Evolutionary conservation across 1,140 invertebrate genomes (phyloP).

Genomic region (Cephus cinctus): DNA sequence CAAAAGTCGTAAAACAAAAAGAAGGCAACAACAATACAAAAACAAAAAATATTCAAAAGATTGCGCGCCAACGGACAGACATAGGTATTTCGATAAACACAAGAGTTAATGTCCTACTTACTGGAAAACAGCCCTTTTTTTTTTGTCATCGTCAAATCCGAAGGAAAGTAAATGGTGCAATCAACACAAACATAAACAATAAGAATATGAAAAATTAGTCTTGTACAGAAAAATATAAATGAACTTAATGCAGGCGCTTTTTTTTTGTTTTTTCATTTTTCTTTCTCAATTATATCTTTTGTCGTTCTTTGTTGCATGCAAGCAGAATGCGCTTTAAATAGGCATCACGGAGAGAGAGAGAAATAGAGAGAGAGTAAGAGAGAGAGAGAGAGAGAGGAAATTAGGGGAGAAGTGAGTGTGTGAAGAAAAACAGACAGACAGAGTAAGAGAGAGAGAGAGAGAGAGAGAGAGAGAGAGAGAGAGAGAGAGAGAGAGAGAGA

Average conservation of each 20-base stretch:
- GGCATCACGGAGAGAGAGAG: slow-evolving; percentile 17
- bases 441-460: too few species aligned
- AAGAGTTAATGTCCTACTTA: slow-evolving; percentile 82
- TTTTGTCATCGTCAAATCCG: slow-evolving; percentile 65
- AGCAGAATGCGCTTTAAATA: slow-evolving; percentile 48
- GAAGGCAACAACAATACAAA: neutral
- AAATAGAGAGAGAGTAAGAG: slow-evolving; percentile 22
- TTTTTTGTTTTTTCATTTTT: slow-evolving; percentile 7
- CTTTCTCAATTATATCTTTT: too few species aligned
- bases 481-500: too few species aligned
- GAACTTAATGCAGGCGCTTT: slow-evolving; percentile 51
- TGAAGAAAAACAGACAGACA: too few species aligned
- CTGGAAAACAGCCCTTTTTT: slow-evolving; percentile 76
- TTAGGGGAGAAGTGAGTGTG: slow-evolving; percentile 13
- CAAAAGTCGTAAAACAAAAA: neutral
- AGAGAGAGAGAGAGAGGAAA: slow-evolving; percentile 18
- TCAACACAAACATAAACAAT: slow-evolving; percentile 71
- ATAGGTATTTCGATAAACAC: too few species aligned
- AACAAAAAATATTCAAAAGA: too few species aligned
- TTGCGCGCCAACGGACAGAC: too few species aligned
- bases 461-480: too few species aligned
- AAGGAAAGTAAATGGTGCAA: slow-evolving; percentile 74
- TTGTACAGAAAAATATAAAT: slow-evolving; percentile 50
- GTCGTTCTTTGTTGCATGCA: slow-evolving; percentile 36
- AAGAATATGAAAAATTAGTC: slow-evolving; percentile 63